phyloP scores from a whole-genome alignment of 2,888 invertebrate genomes.

The Leptopterna dolabrata region DNA sequence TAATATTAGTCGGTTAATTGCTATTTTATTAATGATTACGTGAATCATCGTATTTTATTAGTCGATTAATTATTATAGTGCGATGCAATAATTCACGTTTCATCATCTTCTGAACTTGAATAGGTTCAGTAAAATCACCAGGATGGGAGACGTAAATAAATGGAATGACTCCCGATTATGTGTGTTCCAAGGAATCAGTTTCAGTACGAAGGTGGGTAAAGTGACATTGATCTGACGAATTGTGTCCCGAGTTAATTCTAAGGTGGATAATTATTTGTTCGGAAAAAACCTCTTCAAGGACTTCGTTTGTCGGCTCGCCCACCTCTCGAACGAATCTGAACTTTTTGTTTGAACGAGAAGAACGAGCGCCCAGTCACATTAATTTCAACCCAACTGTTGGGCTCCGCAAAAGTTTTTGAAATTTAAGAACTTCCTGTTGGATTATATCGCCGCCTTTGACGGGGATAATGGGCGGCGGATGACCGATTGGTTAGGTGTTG shows the following conservation, averaged over 20 bases:
- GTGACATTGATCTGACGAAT: not conserved
- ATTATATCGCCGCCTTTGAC: not conserved
- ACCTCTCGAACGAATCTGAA: not conserved
- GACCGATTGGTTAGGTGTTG: not conserved
- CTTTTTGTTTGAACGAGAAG: slow-evolving; percentile 3
- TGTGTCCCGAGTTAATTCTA: not conserved
- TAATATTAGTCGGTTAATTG: too few species aligned
- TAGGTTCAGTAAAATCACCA: too few species aligned
- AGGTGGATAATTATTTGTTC: not conserved
- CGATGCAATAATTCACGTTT: too few species aligned
- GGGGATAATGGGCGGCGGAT: not conserved
- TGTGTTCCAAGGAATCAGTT: too few species aligned
- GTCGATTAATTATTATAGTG: too few species aligned
- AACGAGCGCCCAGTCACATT: not conserved
- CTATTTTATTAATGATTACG: too few species aligned
- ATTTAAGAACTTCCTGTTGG: not conserved
- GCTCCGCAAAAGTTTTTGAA: not conserved
- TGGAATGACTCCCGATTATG: too few species aligned
- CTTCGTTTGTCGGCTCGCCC: slow-evolving; percentile 3
- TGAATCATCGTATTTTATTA: too few species aligned
- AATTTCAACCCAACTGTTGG: not conserved
- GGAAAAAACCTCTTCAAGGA: not conserved
- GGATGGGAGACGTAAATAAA: too few species aligned
- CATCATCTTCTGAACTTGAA: too few species aligned
- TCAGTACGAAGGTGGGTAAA: too few species aligned